phyloP scores from a whole-genome alignment of 2,888 invertebrate genomes.

The Sphaerophoria rueppellii region DNA sequence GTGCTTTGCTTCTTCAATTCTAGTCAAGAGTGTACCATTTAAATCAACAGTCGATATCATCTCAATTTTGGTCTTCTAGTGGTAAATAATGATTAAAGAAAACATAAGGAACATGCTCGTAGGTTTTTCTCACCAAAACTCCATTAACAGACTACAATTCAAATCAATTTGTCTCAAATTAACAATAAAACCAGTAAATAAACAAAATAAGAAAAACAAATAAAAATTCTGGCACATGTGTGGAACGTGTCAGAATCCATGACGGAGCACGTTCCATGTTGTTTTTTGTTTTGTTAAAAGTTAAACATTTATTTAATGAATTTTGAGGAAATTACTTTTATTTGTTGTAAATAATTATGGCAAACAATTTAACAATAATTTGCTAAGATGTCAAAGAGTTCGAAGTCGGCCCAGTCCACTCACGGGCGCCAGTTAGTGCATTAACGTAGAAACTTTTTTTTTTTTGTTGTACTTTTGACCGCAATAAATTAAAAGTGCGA shows the following conservation, averaged over 20 bases:
- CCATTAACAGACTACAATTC: background rate
- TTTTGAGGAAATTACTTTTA: slow-evolving; percentile 38
- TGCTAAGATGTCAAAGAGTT: too few relatives aligned
- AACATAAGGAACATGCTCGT: too few relatives aligned
- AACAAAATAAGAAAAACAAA: slow-evolving; percentile 40
- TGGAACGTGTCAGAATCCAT: slow-evolving; percentile 58
- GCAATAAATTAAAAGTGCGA: slow-evolving; percentile 18
- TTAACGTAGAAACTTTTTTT: background rate
- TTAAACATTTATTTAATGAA: slow-evolving; percentile 43
- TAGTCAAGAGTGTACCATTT: too few relatives aligned
- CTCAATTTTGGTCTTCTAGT: too few relatives aligned
- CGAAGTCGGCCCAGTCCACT: too few relatives aligned
- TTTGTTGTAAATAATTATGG: background rate
- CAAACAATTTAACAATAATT: too few relatives aligned
- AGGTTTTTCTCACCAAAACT: background rate
- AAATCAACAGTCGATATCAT: too few relatives aligned
- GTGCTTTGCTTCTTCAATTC: too few relatives aligned
- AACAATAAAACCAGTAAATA: background rate
- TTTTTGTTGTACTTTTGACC: slow-evolving; percentile 5
- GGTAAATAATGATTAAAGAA: too few relatives aligned
- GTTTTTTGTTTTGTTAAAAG: slow-evolving; percentile 45
- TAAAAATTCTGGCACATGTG: slow-evolving; percentile 57
- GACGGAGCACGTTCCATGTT: slow-evolving; percentile 55
- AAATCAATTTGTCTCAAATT: background rate
- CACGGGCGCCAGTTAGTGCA: background rate